Percentiles rank a stretch among this genome's conserved stretches.
These are phyloP conservation scores for Carterocephalus palaemon DNA, from an alignment of 2,888 invertebrate genomes.

Conservation along the genomic window DNA sequence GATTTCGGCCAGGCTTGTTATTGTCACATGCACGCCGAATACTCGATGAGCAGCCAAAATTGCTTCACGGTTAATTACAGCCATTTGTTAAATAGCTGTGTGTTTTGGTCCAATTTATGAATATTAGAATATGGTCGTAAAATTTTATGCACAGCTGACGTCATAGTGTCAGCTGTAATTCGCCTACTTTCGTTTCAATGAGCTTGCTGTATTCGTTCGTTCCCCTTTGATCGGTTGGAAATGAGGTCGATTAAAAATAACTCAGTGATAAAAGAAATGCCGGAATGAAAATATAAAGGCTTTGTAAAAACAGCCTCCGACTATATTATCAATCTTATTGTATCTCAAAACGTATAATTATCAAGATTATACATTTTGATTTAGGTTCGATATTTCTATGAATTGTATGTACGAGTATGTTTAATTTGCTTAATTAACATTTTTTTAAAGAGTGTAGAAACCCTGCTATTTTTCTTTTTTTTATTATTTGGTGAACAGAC, in stretches of 20 bases:
- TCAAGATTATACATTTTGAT: too few relatives aligned
- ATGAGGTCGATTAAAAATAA: conserved; percentile 62
- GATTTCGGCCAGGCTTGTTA: conserved; percentile 66
- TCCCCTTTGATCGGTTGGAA: conserved; percentile 59
- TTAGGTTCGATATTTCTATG: too few relatives aligned
- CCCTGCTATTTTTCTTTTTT: too few relatives aligned
- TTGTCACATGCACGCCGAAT: conserved; percentile 72
- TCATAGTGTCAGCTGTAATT: conserved; percentile 25
- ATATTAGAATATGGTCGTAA: conserved; percentile 44
- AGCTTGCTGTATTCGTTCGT: conserved; percentile 46
- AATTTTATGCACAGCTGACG: conserved; percentile 30
- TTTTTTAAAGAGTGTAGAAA: too few relatives aligned
- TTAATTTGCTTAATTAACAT: too few relatives aligned
- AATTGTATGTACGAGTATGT: too few relatives aligned
- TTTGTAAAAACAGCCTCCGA: too few relatives aligned
- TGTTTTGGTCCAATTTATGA: conserved; percentile 47
- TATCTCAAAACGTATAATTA: too few relatives aligned
- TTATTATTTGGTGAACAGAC: too few relatives aligned
- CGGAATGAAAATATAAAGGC: too few relatives aligned
- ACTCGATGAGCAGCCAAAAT: conserved; percentile 58
- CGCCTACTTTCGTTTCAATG: conserved; percentile 46
- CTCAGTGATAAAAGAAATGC: conserved; percentile 58
- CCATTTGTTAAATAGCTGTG: conserved; percentile 45
- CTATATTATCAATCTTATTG: too few relatives aligned
- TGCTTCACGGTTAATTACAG: conserved; percentile 61